Base-by-base conservation (phyloP, 2,888 invertebrate species). In the Diaperis boleti region DNA sequence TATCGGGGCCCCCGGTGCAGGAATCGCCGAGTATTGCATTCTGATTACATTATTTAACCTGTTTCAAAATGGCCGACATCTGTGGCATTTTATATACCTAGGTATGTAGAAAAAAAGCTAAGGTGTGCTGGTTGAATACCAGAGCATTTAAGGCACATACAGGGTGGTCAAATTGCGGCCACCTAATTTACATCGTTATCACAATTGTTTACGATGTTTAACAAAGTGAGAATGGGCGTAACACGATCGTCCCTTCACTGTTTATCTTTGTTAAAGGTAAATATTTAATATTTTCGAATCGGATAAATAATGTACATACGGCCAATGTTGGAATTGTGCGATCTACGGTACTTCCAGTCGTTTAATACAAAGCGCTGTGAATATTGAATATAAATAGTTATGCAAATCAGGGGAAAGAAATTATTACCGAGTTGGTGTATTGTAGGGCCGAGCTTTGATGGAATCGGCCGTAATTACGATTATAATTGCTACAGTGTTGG, bases 41-140 rank as follows among this genome's bases (percentile, higher is more conserved):
- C 31, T 55, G 55, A 47, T 59, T 59, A 49, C 37, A 49, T 47
- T 59, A 59, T 59, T 59, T 59, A 59, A 59, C 59, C 57, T 61
- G 59, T 55, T 49, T 60, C 54, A 49, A 60, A 60, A 60, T 60
- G 59, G 59, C 59, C 59, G 59, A 60, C 59, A 52, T 29, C 59
- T 26, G 13, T 60, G 59, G 59, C 50, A 60, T 60, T 60, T 60
- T 52, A 60, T n/a, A n/a, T 60, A 52, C 59, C 52, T 50, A 49
- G 49, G 39, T 59, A 59, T 18, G 33, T 31, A 52, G 13, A 26
- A 59, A 63, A 57, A 59, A 63, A 63, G 18, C 57, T 56, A 62
- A 63, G 63, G 63, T 63, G 63, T 63, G 63, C 63, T 63, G 54
- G 26, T 52, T 52, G 54, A 63, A 63, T 63, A 63, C 63, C 63